A percentile compares a stretch with the other conserved stretches of the same genome.
These are phyloP conservation scores for Pseudeuparius sepicola DNA, from an alignment of 2,888 invertebrate species.

Conservation along the genomic window DNA sequence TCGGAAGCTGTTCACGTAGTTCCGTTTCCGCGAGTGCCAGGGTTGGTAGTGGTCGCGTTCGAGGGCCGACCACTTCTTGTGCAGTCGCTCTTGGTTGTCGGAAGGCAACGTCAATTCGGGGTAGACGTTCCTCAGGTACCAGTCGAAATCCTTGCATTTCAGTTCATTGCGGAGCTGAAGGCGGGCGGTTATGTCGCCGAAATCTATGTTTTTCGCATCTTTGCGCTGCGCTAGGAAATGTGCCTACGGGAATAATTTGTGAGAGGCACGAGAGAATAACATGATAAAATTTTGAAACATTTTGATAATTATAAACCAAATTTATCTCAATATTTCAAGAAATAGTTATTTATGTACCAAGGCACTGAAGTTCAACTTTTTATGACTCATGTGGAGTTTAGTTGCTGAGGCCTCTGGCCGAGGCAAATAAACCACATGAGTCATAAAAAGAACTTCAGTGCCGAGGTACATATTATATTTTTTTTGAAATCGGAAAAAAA, in stretches of 20 bases:
- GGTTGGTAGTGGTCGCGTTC: slow-evolving; percentile 62
- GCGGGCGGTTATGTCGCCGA: slow-evolving; percentile 75
- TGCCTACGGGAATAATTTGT: slow-evolving; percentile 49
- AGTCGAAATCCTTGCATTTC: slow-evolving; percentile 72
- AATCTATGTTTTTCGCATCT: slow-evolving; percentile 48
- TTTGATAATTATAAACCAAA: neutral
- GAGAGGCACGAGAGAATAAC: no score
- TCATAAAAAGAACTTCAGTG: no score
- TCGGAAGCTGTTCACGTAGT: slow-evolving; percentile 63
- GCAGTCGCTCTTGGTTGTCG: slow-evolving; percentile 45
- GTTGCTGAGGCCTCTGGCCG: no score
- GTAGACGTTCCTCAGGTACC: slow-evolving; percentile 81
- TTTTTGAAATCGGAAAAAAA: no score
- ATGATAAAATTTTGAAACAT: no score
- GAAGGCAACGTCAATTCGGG: slow-evolving; percentile 65
- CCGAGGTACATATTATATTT: no score
- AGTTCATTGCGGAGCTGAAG: slow-evolving; percentile 59
- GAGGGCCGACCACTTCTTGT: slow-evolving; percentile 50
- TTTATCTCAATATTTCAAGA: neutral
- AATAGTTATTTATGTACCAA: no score
- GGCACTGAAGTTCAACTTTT: no score
- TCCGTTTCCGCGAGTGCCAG: slow-evolving; percentile 70
- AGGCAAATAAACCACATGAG: no score
- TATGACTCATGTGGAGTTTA: no score
- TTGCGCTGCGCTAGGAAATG: slow-evolving; percentile 64